Percentiles rank a stretch among this genome's conserved stretches.
Evolutionary conservation across 2,888 invertebrate genomes (phyloP).

Genomic region (Melipona bicolor): DNA sequence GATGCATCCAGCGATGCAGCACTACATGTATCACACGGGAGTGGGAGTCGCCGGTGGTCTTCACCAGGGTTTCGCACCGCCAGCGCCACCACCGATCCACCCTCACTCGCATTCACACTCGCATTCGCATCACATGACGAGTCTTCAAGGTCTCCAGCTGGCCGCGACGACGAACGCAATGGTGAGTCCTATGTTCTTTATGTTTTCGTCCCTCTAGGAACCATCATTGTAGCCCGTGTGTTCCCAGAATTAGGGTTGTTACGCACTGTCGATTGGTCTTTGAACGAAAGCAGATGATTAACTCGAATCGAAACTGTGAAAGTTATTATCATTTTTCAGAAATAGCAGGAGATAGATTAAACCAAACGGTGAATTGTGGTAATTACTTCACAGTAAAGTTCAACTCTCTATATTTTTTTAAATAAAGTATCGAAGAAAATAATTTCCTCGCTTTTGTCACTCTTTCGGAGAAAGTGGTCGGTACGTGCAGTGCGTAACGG

Average conservation of each 20-base stretch:
- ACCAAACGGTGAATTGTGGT: background rate
- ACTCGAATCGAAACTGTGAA: no score
- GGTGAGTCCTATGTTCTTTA: constrained; percentile 83
- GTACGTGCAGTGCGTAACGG: no score
- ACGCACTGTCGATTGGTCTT: no score
- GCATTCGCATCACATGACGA: constrained; percentile 85
- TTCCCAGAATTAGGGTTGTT: background rate
- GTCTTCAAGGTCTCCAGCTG: constrained; percentile 85
- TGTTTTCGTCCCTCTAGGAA: background rate
- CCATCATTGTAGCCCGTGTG: no score
- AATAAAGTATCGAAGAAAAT: no score
- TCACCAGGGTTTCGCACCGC: constrained; percentile 83
- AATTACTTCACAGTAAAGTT: no score
- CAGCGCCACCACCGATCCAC: constrained; percentile 83
- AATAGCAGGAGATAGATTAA: no score
- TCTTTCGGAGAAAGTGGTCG: no score
- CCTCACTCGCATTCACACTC: constrained; percentile 84
- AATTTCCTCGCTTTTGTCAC: no score
- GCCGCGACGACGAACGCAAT: constrained; percentile 87
- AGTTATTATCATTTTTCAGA: no score
- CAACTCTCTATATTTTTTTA: no score
- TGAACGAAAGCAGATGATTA: no score
- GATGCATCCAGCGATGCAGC: constrained; percentile 84
- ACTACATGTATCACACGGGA: constrained; percentile 84
- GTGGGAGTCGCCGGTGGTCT: constrained; percentile 83